Percentiles rank a stretch among this genome's conserved stretches.
phyloP scores from a whole-genome alignment of 2,888 invertebrate species.

The Neria commutata region DNA sequence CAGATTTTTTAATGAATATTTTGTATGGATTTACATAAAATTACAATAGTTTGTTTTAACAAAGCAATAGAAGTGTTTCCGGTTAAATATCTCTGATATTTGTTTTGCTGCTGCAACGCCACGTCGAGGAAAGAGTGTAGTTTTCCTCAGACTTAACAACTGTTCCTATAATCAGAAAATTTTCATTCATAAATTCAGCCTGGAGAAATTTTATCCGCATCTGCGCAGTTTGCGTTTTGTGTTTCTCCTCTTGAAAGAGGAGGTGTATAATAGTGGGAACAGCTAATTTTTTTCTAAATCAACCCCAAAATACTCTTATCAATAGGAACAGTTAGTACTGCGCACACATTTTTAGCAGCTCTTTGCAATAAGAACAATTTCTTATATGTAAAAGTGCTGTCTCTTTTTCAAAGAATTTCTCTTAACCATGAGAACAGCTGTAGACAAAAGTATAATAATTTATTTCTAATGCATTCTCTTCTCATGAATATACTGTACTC shows the following conservation, averaged over 20 bases:
- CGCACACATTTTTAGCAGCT: neutral
- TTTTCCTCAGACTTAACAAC: neutral
- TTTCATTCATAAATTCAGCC: constrained; percentile 7
- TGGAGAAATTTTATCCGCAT: constrained; percentile 8
- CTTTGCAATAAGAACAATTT: neutral
- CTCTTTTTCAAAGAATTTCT: neutral
- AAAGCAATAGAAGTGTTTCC: no score
- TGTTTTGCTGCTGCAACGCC: no score
- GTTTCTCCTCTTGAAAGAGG: no score
- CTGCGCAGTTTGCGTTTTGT: no score
- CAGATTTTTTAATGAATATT: no score
- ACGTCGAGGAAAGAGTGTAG: no score
- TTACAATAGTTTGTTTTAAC: no score
- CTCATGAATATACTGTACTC: neutral
- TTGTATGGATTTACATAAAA: no score
- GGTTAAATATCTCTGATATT: no score
- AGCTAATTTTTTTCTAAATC: no score
- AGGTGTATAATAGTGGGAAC: neutral
- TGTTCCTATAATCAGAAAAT: neutral
- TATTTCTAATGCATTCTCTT: neutral
- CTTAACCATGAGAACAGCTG: neutral
- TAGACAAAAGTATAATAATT: neutral
- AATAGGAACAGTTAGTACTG: neutral
- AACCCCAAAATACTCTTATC: neutral
- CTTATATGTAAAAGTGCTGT: neutral